Evolutionary conservation across 1,140 invertebrate species (phyloP).

Genomic region (Maconellicoccus hirsutus): DNA sequence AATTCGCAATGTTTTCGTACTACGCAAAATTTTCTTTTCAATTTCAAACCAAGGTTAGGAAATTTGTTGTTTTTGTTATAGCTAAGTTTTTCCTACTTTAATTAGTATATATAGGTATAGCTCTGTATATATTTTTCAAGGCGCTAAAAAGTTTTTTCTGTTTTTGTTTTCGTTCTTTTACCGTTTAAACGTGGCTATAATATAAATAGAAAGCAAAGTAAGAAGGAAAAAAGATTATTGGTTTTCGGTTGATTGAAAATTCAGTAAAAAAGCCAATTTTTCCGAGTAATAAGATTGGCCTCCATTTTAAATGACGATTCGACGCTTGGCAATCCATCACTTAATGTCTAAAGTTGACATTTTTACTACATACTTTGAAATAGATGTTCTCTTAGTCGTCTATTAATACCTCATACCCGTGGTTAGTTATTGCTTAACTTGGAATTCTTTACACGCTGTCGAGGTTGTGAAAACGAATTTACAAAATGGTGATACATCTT

Average conservation of each 20-base stretch:
- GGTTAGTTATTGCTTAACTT: neutral
- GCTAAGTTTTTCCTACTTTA: too few species aligned
- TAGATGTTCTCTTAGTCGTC: neutral
- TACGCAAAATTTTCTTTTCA: too few species aligned
- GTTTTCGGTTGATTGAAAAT: slow-evolving; percentile 12
- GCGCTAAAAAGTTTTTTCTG: too few species aligned
- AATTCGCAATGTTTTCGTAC: too few species aligned
- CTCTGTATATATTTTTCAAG: too few species aligned
- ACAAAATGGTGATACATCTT: neutral
- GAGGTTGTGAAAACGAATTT: too few species aligned
- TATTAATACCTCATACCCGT: slow-evolving; percentile 2
- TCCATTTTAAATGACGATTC: slow-evolving; percentile 15
- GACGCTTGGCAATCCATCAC: slow-evolving; percentile 10
- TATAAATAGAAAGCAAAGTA: neutral
- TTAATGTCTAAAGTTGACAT: slow-evolving; percentile 12
- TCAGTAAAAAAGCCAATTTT: slow-evolving; percentile 13
- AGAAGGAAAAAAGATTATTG: neutral
- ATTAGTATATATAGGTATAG: too few species aligned
- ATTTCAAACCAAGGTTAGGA: too few species aligned
- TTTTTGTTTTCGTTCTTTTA: too few species aligned
- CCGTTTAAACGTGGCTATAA: neutral
- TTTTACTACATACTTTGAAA: slow-evolving; percentile 21
- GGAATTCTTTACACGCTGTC: too few species aligned
- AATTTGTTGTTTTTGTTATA: too few species aligned
- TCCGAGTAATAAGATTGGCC: slow-evolving; percentile 17